Conservation (phyloP, 2,888 invertebrate species). For the Protonemura montana region DNA sequence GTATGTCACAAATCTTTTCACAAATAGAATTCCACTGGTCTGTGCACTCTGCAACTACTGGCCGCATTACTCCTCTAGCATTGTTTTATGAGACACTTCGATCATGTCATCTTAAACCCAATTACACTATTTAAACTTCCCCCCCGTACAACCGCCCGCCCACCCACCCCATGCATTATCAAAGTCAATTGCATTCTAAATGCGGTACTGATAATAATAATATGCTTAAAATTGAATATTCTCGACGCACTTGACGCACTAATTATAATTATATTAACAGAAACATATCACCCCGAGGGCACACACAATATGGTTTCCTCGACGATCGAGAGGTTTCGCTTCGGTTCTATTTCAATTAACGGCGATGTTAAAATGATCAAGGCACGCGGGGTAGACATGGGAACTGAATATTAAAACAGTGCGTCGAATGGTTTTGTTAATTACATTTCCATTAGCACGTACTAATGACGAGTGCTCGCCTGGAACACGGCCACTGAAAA, state of each 20-base stretch:
- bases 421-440: constrained; percentile 21
- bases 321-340: neutral
- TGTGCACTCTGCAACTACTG: no score
- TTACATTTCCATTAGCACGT: constrained; percentile 26
- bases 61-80: no score
- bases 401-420: neutral
- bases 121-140: no score
- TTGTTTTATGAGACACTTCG: no score
- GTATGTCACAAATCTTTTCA: no score
- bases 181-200: no score
- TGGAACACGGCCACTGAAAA: neutral
- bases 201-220: no score
- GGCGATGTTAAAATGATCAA: constrained; percentile 19
- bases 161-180: no score
- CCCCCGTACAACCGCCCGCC: no score
- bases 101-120: no score
- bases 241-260: neutral
- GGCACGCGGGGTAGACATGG: neutral
- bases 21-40: no score
- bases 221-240: neutral
- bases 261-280: constrained; percentile 13
- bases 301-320: neutral
- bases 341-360: constrained; percentile 17
- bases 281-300: neutral
- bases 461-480: neutral